phyloP scores from a whole-genome alignment of 2,888 invertebrate genomes.

The Drosophila subsilvestris region DNA sequence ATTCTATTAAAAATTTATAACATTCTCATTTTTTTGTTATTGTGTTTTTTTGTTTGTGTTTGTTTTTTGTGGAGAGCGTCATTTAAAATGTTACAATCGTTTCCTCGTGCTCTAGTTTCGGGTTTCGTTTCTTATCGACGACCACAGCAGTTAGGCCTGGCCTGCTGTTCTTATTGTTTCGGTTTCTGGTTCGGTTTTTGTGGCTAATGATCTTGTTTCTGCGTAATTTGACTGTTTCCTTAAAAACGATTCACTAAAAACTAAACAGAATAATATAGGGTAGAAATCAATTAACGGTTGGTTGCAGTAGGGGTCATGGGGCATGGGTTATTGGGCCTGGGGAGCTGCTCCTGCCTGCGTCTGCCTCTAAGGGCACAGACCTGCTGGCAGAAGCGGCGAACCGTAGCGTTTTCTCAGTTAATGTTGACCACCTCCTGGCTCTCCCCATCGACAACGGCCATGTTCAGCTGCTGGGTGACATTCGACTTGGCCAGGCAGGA shows the following conservation, averaged over 20 bases:
- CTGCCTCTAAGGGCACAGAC: conserved; percentile 45
- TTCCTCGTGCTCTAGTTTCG: conserved; percentile 37
- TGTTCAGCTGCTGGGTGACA: conserved; percentile 84
- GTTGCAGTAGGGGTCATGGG: conserved; percentile 46
- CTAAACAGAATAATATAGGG: conserved; percentile 65
- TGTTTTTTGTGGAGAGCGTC: conserved; percentile 8
- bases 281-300: conserved; percentile 18
- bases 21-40: conserved; percentile 50
- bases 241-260: conserved; percentile 68
- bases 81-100: conserved; percentile 47
- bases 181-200: conserved; percentile 14
- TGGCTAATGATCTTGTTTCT: conserved; percentile 38
- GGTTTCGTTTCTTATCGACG: conserved; percentile 27
- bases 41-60: conserved; percentile 20
- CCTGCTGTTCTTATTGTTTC: conserved; percentile 33
- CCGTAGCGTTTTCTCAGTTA: conserved; percentile 61
- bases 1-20: conserved; percentile 67
- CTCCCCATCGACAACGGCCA: conserved; percentile 81
- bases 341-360: conserved; percentile 26
- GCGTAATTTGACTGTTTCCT: conserved; percentile 64
- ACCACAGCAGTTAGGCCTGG: conserved; percentile 36
- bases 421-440: conserved; percentile 83
- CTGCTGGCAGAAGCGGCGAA: conserved; percentile 50
- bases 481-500: conserved; percentile 96
- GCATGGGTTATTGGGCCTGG: conserved; percentile 13